Conservation (phyloP, 2,888 invertebrate genomes). For the Drosophila ustulata region DNA sequence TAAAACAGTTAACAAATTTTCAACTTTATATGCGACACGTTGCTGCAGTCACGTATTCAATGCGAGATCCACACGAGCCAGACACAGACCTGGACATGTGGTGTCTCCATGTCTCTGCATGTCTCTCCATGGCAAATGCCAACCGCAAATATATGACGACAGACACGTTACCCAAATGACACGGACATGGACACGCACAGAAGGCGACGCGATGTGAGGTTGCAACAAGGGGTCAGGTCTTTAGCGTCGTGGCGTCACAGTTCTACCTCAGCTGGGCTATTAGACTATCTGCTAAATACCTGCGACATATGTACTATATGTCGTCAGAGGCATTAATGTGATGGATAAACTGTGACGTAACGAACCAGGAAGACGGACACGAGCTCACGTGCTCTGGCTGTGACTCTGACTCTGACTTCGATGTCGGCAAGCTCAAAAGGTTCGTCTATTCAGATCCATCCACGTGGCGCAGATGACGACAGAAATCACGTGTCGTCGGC, state of each 20-base stretch:
- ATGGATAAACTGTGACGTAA: slow-evolving; percentile 55
- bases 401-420: neutral
- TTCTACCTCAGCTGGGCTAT: neutral
- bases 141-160: slow-evolving; percentile 54
- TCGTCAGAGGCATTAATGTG: slow-evolving; percentile 37
- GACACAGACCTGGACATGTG: slow-evolving; percentile 8
- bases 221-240: slow-evolving; percentile 18
- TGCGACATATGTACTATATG: slow-evolving; percentile 3
- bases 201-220: neutral
- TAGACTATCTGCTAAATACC: neutral
- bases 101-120: neutral
- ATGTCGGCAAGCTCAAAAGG: slow-evolving; percentile 29
- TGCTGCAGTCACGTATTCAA: slow-evolving; percentile 53
- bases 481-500: slow-evolving; percentile 22
- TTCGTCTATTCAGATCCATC: neutral
- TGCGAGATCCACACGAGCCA: slow-evolving; percentile 16
- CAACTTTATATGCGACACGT: slow-evolving; percentile 47
- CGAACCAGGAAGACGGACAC: slow-evolving; percentile 38
- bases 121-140: slow-evolving; percentile 5
- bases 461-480: neutral
- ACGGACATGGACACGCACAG: slow-evolving; percentile 53
- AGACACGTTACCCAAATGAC: slow-evolving; percentile 64
- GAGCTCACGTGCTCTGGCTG: slow-evolving; percentile 44
- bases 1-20: slow-evolving; percentile 43
- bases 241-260: slow-evolving; percentile 34